These are phyloP conservation scores for Zosterops lateralis DNA, from an alignment of 2,113 vertebrate genomes.

Conservation along the genomic window DNA sequence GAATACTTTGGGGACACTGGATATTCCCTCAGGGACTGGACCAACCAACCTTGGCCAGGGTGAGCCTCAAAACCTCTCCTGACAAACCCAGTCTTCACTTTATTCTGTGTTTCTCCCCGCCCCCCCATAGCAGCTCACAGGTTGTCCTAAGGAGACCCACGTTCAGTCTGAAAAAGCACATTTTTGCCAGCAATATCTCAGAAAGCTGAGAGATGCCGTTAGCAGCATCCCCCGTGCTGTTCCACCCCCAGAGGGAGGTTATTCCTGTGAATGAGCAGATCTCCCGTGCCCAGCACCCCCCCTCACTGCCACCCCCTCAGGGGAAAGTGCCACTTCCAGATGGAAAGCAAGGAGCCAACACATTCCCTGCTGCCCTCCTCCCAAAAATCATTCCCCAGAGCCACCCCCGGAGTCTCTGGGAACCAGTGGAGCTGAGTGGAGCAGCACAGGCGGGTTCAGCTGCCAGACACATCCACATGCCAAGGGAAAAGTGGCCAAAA, in stretches of 20 bases:
- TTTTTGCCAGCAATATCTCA: neutral
- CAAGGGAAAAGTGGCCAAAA: neutral
- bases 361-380: neutral
- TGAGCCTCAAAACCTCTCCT: neutral
- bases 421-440: neutral
- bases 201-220: accelerated
- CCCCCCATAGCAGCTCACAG: neutral
- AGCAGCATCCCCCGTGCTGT: neutral
- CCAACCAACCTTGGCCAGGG: neutral
- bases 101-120: neutral
- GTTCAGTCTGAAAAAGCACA: neutral
- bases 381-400: neutral
- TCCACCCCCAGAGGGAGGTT: neutral
- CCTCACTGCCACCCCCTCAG: neutral
- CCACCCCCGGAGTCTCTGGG: neutral
- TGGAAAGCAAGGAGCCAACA: neutral
- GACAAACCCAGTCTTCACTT: neutral
- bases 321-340: neutral
- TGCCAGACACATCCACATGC: neutral
- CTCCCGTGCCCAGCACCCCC: neutral
- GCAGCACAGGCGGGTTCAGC: neutral
- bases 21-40: neutral
- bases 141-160: neutral
- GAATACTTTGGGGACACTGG: neutral
- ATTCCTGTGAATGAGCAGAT: neutral